These are phyloP conservation scores for Sanderia malayensis DNA, from an alignment of 30 jellyfish, hydroid and myxozoan species.

Conservation along the genomic window DNA sequence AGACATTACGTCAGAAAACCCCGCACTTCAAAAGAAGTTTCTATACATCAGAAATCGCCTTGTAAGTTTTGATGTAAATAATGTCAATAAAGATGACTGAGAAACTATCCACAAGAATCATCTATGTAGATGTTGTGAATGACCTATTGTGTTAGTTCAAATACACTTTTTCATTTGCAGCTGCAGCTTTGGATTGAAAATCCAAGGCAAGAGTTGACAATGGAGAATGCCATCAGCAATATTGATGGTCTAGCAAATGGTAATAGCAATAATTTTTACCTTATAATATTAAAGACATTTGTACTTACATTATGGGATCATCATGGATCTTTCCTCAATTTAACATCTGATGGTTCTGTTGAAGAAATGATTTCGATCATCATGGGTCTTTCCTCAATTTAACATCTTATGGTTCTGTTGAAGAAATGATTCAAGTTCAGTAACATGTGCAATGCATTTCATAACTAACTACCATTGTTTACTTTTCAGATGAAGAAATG, in stretches of 20 bases:
- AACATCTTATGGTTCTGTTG: not conserved
- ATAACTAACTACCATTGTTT: not conserved
- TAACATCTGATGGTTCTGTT: not conserved
- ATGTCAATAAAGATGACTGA: too few relatives aligned
- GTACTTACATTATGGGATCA: too few relatives aligned
- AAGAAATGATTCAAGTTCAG: not conserved
- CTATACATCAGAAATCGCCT: slow-evolving; percentile 82
- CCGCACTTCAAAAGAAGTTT: slow-evolving; percentile 87
- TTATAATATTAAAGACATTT: too few relatives aligned
- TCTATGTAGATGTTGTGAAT: too few relatives aligned
- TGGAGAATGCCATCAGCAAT: slow-evolving; percentile 33
- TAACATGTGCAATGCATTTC: not conserved
- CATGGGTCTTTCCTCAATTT: not conserved
- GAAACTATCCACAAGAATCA: too few relatives aligned
- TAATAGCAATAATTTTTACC: not conserved
- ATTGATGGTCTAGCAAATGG: slow-evolving; percentile 69
- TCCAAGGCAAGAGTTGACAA: slow-evolving; percentile 66
- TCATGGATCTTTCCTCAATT: not conserved
- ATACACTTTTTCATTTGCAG: slow-evolving; percentile 22
- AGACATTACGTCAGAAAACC: slow-evolving; percentile 79
- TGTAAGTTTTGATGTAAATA: too few relatives aligned
- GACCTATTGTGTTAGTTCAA: too few relatives aligned
- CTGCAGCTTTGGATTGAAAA: slow-evolving; percentile 63
- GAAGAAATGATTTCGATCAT: too few relatives aligned
- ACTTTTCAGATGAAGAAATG: slow-evolving; percentile 41